Conservation (phyloP, 2,888 invertebrate species). For the Boloria selene region DNA sequence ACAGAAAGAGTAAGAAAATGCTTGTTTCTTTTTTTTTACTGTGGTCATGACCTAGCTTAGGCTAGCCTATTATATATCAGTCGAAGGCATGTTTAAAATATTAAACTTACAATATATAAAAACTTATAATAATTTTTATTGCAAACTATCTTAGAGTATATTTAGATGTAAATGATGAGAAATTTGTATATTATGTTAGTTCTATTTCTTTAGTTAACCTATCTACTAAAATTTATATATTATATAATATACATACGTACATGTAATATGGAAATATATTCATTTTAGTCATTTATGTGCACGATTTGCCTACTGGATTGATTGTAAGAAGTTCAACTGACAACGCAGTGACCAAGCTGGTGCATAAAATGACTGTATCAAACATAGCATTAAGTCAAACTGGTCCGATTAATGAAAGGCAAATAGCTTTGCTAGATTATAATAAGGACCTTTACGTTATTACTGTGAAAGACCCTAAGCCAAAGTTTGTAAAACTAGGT, state of each 20-base stretch:
- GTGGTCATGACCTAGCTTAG: too few species aligned
- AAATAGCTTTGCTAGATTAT: constrained; percentile 93
- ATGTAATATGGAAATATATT: background rate
- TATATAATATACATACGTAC: background rate
- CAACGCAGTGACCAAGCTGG: constrained; percentile 87
- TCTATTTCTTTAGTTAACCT: too few species aligned
- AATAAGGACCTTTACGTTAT: constrained; percentile 94
- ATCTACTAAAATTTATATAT: background rate
- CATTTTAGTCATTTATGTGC: constrained; percentile 86
- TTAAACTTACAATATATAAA: too few species aligned
- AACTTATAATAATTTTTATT: too few species aligned
- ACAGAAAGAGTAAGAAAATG: constrained; percentile 86
- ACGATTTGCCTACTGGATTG: constrained; percentile 88
- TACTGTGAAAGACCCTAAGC: constrained; percentile 85
- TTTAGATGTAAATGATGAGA: too few species aligned
- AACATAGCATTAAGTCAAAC: constrained; percentile 93
- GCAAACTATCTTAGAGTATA: too few species aligned
- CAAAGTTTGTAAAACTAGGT: constrained; percentile 89
- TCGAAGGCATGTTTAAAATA: too few species aligned
- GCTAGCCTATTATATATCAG: too few species aligned
- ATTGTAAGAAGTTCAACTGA: constrained; percentile 87
- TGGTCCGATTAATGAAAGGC: constrained; percentile 89
- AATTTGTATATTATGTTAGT: too few species aligned
- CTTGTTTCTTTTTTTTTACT: too few species aligned
- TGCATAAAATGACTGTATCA: constrained; percentile 89